Evolutionary conservation across 2,888 invertebrate genomes (phyloP), one percentile per base, ranked within the genome.

Genomic region (Thereva nobilitata): DNA sequence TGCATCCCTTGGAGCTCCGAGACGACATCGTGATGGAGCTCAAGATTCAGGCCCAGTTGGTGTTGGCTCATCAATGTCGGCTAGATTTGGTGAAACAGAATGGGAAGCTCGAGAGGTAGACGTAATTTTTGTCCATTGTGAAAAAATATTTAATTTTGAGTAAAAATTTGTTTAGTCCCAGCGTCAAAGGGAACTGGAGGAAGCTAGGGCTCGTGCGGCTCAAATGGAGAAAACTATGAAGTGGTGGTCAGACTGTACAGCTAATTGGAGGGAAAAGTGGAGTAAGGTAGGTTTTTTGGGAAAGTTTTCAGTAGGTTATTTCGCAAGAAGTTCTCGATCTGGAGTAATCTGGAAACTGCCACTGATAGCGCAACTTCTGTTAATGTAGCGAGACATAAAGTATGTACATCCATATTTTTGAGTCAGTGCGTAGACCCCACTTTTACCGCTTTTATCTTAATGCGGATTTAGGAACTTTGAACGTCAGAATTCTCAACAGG

Each of bases 171-270:
- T 42, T 5, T 67, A 81, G 81, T 79, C 81, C 4, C 81, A 81
- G 55, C 74, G 81, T 1, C 81, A 81, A 64, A 73, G 94, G 55
- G 97, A 98, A 78, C 83, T 98, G 71, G 96, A 97, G 76, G 97
- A 97, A 77, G 95, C 96, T 0, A 84, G 95, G 72, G 95, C 95
- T 4, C 83, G 97, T 70, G 95, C 96, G 10, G 91, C 95, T 0
- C 97, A 98, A 82, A 98, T 98, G 98, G 98, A 98, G 80, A 97
- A 97, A 81, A 98, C 97, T 0, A 97, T 98, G 97, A 85, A 96
- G 68, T 98, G 97, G 97, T 98, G 91, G 97, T 96, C 93, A 61
- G 97, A 97, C 80, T 98, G 98, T 79, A 97, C 97, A 0, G 94
- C 96, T 1, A 93, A 93, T 78, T 95, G 95, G 95, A 83, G 95